Percentiles rank a stretch among this genome's conserved stretches.
Evolutionary conservation across 2,113 vertebrate species (phyloP).

Genomic region (Brachyistius frenatus): DNA sequence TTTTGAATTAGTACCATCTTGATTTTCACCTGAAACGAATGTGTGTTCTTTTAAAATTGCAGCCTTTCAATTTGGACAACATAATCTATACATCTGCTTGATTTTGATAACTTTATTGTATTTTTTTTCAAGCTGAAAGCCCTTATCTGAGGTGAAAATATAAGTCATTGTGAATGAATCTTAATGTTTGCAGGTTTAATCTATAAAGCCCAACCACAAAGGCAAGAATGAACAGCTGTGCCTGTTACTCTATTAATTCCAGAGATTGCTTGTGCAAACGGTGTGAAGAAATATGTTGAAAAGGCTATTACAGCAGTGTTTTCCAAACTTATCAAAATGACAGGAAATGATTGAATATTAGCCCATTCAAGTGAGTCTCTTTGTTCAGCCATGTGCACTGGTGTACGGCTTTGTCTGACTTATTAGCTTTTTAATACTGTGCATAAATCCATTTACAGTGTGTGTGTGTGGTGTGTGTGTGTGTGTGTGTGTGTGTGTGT

Average conservation of each 20-base stretch:
- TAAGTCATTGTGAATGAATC: slow-evolving; percentile 54
- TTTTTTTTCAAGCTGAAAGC: slow-evolving; percentile 34
- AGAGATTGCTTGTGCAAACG: slow-evolving; percentile 79
- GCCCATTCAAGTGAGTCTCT: slow-evolving; percentile 71
- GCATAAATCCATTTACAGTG: slow-evolving; percentile 73
- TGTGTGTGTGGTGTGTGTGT: slow-evolving; percentile 2
- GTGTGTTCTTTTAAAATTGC: background rate
- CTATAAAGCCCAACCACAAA: slow-evolving; percentile 47
- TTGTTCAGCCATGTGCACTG: slow-evolving; percentile 73
- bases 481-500: slow-evolving; percentile 8
- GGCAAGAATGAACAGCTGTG: slow-evolving; percentile 64
- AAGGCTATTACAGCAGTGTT: slow-evolving; percentile 75
- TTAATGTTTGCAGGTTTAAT: slow-evolving; percentile 53
- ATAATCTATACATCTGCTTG: background rate
- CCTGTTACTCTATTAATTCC: slow-evolving; percentile 75
- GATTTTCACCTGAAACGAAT: slow-evolving; percentile 1
- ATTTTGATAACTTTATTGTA: slow-evolving; percentile 35
- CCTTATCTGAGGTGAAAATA: slow-evolving; percentile 17
- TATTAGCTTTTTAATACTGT: slow-evolving; percentile 78
- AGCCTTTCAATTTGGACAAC: slow-evolving; percentile 5
- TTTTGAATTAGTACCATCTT: slow-evolving; percentile 12
- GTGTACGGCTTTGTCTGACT: slow-evolving; percentile 69
- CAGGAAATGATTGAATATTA: slow-evolving; percentile 81
- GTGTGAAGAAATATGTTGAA: slow-evolving; percentile 79
- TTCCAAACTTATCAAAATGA: slow-evolving; percentile 79